These are phyloP conservation scores for Neopipo cinnamomea DNA, from an alignment of 2,113 vertebrate genomes.

Conservation along the genomic window DNA sequence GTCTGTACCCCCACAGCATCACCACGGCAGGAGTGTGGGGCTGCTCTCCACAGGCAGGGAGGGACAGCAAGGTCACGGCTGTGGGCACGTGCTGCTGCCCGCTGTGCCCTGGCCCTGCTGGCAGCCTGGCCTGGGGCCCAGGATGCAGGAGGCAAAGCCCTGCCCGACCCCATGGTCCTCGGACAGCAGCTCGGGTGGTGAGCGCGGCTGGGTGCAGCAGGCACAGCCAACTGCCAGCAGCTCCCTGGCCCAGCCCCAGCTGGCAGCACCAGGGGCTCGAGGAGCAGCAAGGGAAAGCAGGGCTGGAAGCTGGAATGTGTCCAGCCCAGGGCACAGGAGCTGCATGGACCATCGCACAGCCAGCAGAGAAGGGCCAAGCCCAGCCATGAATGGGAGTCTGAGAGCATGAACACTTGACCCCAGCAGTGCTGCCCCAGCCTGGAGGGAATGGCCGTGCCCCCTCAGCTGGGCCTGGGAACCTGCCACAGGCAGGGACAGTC, in stretches of 20 bases:
- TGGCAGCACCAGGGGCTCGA: background rate
- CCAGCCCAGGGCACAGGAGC: background rate
- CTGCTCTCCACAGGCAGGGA: background rate
- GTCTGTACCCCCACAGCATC: rapidly evolving
- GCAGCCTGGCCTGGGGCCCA: background rate
- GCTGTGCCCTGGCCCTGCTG: background rate
- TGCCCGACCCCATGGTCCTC: background rate
- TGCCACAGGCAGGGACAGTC: rapidly evolving
- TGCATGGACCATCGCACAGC: rapidly evolving
- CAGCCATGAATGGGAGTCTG: rapidly evolving
- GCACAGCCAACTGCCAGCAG: background rate
- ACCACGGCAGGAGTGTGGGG: background rate
- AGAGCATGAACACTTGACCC: rapidly evolving
- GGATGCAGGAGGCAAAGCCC: background rate
- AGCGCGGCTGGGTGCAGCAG: background rate
- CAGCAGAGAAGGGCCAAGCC: background rate
- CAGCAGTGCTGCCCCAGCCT: background rate
- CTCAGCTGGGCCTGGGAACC: background rate
- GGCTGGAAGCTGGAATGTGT: background rate
- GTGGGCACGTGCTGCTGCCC: conserved; percentile 1
- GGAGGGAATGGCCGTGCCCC: rapidly evolving
- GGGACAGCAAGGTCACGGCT: background rate
- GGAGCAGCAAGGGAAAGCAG: background rate
- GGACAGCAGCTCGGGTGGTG: rapidly evolving
- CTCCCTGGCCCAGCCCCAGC: background rate